Evolutionary conservation across 2,797 vertebrate species (phyloP).

Genomic region (Notoglanidium macrostoma): DNA sequence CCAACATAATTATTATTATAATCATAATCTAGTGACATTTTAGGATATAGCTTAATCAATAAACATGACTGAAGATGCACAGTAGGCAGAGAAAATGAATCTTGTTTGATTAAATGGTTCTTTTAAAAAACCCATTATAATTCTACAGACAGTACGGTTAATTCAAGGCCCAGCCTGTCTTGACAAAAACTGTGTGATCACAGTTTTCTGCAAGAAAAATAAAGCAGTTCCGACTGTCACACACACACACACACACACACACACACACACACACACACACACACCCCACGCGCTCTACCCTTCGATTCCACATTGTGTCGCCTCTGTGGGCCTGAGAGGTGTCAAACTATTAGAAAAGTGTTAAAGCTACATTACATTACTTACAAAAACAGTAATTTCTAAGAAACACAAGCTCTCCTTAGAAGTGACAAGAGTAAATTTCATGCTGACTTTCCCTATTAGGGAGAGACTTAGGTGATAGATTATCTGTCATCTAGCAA

Average conservation of each 20-base stretch:
- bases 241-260: background rate
- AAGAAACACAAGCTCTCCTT: slow-evolving; percentile 6
- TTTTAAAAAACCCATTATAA: background rate
- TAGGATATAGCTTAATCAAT: background rate
- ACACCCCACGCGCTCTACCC: slow-evolving; percentile 2
- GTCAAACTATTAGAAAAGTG: slow-evolving; percentile 46
- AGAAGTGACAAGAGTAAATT: slow-evolving; percentile 21
- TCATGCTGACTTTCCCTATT: slow-evolving; percentile 15
- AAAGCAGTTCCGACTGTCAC: background rate
- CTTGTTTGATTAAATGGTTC: too few relatives aligned
- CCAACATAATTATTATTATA: background rate
- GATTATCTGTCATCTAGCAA: background rate
- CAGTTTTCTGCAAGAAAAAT: slow-evolving; percentile 13
- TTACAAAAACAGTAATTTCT: slow-evolving; percentile 4
- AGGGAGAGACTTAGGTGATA: slow-evolving; percentile 17
- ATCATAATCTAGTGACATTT: background rate
- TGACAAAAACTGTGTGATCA: slow-evolving; percentile 14
- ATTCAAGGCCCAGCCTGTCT: background rate
- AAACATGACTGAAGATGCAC: background rate
- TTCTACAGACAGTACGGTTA: background rate
- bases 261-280: background rate
- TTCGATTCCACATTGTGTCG: slow-evolving; percentile 12
- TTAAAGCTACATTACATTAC: slow-evolving; percentile 28
- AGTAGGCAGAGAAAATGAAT: background rate
- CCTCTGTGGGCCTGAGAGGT: slow-evolving; percentile 22